These are phyloP conservation scores for Naja naja DNA, from an alignment of 2,113 vertebrate genomes.

Conservation along the genomic window DNA sequence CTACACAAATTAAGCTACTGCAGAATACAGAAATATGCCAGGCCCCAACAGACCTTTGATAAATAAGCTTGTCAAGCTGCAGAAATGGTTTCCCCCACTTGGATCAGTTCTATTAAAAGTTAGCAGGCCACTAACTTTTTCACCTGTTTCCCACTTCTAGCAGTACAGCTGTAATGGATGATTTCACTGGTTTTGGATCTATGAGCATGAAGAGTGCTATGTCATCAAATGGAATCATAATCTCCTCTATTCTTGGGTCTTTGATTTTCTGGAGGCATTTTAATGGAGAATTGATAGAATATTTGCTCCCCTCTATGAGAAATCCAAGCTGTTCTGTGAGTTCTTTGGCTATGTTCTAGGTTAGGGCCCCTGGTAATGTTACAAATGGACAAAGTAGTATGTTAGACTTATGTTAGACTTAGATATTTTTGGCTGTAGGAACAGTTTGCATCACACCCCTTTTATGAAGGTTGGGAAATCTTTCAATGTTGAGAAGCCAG, in stretches of 20 bases:
- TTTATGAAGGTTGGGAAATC: neutral
- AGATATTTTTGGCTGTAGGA: neutral
- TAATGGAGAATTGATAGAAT: neutral
- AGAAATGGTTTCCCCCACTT: neutral
- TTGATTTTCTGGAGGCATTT: neutral
- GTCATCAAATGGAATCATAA: neutral
- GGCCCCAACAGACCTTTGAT: neutral
- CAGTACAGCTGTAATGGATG: neutral
- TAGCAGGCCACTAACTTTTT: neutral
- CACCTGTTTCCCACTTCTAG: neutral
- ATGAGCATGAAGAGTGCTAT: neutral
- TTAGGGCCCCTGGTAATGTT: neutral
- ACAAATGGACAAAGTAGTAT: neutral
- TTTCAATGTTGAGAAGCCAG: neutral
- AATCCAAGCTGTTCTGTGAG: neutral
- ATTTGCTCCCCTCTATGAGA: neutral
- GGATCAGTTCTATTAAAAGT: neutral
- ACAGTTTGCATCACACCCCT: neutral
- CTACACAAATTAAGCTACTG: neutral
- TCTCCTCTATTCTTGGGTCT: neutral
- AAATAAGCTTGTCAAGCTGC: neutral
- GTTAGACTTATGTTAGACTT: neutral
- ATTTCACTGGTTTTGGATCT: neutral
- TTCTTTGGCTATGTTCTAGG: neutral
- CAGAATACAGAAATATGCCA: neutral